Evolutionary conservation across 2,888 invertebrate genomes (phyloP), one percentile per base, ranked within the genome.

Genomic region (Pollenia amentaria): DNA sequence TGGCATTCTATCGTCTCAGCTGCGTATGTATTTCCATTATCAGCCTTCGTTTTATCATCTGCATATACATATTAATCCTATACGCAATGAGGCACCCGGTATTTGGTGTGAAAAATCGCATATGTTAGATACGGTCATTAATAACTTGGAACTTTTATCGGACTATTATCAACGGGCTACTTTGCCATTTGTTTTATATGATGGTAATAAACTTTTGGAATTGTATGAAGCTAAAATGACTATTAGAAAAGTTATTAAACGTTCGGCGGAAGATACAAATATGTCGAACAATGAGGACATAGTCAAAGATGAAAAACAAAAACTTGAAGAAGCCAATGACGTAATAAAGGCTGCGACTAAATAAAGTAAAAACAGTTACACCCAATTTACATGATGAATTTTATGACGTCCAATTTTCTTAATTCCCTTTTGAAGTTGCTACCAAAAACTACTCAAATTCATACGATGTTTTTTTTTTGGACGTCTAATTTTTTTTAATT

Each of bases 21-120:
- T 99, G 40, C 95, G 98, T 38, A 95, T 97, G 86, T 99, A 97
- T 92, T 92, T 99, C 0, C 99, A 99, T 93, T 99, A 99, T 93
- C 99, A 98, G 91, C 99, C 99, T 0, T 97, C 98, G 0, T 99
- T 98, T 94, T 99, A 98, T 93, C 99, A 99, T 92, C 94, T 99
- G 0, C 99, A 99, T 92, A 95, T 99, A 0, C 99, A 99, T 93
- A 97, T 99, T 91, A 97, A 97, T 12, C 95, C 96, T 81, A 92
- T 99, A 3, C 95, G 95, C 64, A 96, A 96, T 94, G 97, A 97
- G 89, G 96, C 97, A 0, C 96, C 97, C 64, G 96, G 98, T 44
- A 97, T 97, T 90, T 95, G 95, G 93, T 96, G 96, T 14, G 98
- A 98, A 92, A 96, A 96, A 90, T 96, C 98, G 0, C 98, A 99